phyloP scores from a whole-genome alignment of 2,797 vertebrate species.

The Hippoglossus hippoglossus region DNA sequence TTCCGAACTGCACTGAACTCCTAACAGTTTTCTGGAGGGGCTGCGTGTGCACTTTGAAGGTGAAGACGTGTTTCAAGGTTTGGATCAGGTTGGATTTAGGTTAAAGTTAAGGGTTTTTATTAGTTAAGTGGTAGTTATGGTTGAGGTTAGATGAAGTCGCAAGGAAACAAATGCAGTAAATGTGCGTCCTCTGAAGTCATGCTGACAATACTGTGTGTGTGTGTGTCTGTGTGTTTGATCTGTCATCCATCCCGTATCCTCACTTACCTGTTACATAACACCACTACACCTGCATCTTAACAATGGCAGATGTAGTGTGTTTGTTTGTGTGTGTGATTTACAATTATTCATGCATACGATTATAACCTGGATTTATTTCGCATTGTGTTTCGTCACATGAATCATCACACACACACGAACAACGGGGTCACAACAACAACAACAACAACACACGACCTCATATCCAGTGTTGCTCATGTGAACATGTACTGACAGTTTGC shows the following conservation, averaged over 20 bases:
- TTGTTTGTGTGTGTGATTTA: constrained; percentile 12
- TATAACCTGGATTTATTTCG: constrained; percentile 7
- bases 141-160: background rate
- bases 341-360: constrained; percentile 15
- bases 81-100: background rate
- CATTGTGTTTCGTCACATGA: background rate
- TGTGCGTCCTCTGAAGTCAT: background rate
- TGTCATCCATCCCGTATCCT: constrained; percentile 47
- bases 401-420: constrained; percentile 8
- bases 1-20: too few species aligned
- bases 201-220: background rate
- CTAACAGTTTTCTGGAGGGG: too few species aligned
- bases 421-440: background rate
- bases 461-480: background rate
- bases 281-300: constrained; percentile 53
- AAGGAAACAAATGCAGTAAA: background rate
- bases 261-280: constrained; percentile 64
- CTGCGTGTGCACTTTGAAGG: too few species aligned
- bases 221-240: constrained; percentile 32
- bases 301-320: constrained; percentile 16
- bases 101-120: background rate
- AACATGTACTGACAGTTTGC: background rate
- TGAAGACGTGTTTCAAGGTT: too few species aligned
- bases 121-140: background rate
- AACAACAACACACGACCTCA: constrained; percentile 18